Conservation (phyloP, 2,888 invertebrate species). For the Chorisops tibialis region DNA sequence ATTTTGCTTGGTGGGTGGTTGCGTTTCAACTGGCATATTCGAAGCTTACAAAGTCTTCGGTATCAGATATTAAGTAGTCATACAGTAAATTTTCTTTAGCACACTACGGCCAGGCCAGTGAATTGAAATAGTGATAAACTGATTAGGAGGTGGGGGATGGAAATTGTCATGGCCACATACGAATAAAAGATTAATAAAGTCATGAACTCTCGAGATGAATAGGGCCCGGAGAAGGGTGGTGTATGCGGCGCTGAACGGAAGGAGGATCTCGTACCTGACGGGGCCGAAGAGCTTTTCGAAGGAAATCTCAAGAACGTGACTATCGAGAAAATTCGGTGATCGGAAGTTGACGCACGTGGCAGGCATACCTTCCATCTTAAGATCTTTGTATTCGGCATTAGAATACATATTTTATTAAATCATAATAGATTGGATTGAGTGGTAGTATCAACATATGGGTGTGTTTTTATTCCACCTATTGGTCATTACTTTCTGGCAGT, state of each 20-base stretch:
- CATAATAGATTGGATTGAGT: not conserved
- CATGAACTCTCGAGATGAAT: not conserved
- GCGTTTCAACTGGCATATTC: conserved; percentile 3
- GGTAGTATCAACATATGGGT: too few species aligned
- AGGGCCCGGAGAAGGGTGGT: not conserved
- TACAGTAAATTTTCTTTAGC: too few species aligned
- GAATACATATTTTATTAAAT: conserved; percentile 27
- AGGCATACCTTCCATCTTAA: not conserved
- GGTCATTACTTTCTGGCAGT: too few species aligned
- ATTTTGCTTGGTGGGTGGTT: conserved; percentile 6
- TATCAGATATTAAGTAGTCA: too few species aligned
- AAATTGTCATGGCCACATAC: not conserved
- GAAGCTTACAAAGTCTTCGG: not conserved
- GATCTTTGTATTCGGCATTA: conserved; percentile 22
- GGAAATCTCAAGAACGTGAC: conserved; percentile 30
- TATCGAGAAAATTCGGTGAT: conserved; percentile 18
- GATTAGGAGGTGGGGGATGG: not conserved
- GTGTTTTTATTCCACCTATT: too few species aligned
- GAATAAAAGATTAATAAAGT: not conserved
- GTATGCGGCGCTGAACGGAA: too few species aligned
- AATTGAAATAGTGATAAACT: conserved; percentile 8
- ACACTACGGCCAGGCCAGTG: not conserved
- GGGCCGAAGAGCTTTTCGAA: not conserved
- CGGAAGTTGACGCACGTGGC: conserved; percentile 31
- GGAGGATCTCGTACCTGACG: too few species aligned